Conservation (phyloP, 2,797 vertebrate species). For the Cryptoprocta ferox region DNA sequence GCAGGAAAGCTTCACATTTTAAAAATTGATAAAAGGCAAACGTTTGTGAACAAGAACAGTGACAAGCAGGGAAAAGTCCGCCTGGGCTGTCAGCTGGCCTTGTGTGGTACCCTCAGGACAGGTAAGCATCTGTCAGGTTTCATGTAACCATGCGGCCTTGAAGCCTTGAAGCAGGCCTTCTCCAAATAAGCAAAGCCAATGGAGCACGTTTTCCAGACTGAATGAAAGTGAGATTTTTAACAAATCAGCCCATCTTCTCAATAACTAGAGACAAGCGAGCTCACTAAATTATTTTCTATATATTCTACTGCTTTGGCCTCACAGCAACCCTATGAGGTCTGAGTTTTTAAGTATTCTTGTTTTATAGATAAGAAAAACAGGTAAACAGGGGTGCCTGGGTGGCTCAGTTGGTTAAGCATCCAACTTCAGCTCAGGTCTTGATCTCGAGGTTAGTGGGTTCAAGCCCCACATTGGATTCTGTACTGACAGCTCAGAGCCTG, state of each 20-base stretch:
- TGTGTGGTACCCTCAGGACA: fast-evolving
- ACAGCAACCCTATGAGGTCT: not conserved
- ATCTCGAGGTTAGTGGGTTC: too few relatives aligned
- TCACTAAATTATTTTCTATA: not conserved
- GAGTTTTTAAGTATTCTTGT: not conserved
- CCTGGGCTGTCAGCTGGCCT: not conserved
- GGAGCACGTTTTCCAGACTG: not conserved
- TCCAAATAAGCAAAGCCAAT: fast-evolving
- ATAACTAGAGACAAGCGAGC: not conserved
- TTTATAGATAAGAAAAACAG: not conserved
- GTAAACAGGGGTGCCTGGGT: not conserved
- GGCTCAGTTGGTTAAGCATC: too few relatives aligned
- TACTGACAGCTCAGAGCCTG: too few relatives aligned
- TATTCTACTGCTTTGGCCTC: not conserved
- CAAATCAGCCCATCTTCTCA: not conserved
- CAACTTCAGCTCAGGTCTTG: too few relatives aligned
- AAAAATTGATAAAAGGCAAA: not conserved
- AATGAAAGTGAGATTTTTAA: not conserved
- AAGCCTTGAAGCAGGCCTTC: not conserved
- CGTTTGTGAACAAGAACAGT: not conserved
- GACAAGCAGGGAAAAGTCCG: not conserved
- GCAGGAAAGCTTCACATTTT: not conserved
- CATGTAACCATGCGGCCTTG: fast-evolving
- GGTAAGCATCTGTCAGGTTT: fast-evolving
- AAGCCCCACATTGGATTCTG: too few relatives aligned